Conservation (phyloP, 2,888 invertebrate species). For the Caenorhabditis sp. region DNA sequence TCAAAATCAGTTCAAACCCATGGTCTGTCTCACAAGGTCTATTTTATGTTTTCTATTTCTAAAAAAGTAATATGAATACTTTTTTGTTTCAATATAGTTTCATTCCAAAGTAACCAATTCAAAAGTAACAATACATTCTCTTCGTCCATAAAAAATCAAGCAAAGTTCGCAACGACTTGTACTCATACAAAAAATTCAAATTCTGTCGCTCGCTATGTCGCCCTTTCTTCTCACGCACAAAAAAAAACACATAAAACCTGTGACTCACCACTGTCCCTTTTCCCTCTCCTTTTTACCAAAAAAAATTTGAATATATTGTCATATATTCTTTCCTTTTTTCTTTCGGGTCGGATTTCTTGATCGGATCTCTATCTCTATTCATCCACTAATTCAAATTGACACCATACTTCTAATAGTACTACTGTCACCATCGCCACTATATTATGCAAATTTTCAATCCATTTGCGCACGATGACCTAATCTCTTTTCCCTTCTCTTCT, state of each 20-base stretch:
- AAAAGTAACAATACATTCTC: too few relatives aligned
- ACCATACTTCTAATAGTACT: not conserved
- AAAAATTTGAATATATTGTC: not conserved
- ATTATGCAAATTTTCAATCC: not conserved
- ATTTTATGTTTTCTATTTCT: too few relatives aligned
- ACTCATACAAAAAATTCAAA: too few relatives aligned
- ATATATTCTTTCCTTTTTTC: not conserved
- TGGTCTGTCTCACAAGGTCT: too few relatives aligned
- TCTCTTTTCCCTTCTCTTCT: not conserved
- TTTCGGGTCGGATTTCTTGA: not conserved
- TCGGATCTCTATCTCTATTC: not conserved
- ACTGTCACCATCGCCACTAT: too few relatives aligned
- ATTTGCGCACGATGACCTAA: not conserved
- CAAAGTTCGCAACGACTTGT: too few relatives aligned
- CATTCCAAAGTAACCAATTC: too few relatives aligned
- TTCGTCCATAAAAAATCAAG: too few relatives aligned
- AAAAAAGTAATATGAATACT: too few relatives aligned
- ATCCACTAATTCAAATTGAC: not conserved
- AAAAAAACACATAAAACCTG: not conserved
- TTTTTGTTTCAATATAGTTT: too few relatives aligned
- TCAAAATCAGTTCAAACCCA: too few relatives aligned
- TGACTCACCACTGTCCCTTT: not conserved
- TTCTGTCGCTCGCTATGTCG: too few relatives aligned
- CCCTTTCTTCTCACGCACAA: not conserved
- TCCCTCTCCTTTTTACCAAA: not conserved